These are phyloP conservation scores for Leguminivora glycinivorella DNA, from an alignment of 1,140 invertebrate species.

Conservation along the genomic window DNA sequence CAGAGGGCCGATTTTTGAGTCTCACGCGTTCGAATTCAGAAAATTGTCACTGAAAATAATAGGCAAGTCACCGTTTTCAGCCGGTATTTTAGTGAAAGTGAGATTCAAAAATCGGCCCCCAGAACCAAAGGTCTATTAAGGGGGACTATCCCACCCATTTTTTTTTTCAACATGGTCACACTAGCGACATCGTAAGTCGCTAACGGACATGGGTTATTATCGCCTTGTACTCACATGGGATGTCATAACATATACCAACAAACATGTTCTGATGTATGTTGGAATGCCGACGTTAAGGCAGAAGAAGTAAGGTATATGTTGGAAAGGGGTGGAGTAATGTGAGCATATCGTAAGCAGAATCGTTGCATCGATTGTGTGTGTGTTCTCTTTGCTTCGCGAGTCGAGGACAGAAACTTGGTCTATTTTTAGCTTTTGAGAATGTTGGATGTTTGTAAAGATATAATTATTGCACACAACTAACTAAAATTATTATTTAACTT, in stretches of 20 bases:
- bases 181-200: neutral
- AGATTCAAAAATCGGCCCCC: too few species aligned
- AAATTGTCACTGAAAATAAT: too few species aligned
- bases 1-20: too few species aligned
- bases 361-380: neutral
- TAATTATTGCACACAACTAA: too few species aligned
- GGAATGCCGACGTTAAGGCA: neutral
- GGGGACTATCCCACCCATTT: too few species aligned
- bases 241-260: neutral
- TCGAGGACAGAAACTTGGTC: neutral
- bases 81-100: too few species aligned
- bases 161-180: neutral
- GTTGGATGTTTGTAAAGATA: too few species aligned
- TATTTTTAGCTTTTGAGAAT: too few species aligned
- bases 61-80: too few species aligned
- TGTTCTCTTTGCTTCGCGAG: neutral
- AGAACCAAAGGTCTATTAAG: neutral
- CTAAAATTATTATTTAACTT: too few species aligned
- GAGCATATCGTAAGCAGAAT: slow-evolving; percentile 4
- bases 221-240: slow-evolving; percentile 12
- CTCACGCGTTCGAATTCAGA: too few species aligned
- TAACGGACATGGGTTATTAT: slow-evolving; percentile 13
- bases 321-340: neutral
- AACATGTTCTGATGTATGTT: neutral
- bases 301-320: neutral